Percentiles rank a stretch among this genome's conserved stretches.
Evolutionary conservation across 2,113 vertebrate species (phyloP).

Genomic region (Hippocampus abdominalis): DNA sequence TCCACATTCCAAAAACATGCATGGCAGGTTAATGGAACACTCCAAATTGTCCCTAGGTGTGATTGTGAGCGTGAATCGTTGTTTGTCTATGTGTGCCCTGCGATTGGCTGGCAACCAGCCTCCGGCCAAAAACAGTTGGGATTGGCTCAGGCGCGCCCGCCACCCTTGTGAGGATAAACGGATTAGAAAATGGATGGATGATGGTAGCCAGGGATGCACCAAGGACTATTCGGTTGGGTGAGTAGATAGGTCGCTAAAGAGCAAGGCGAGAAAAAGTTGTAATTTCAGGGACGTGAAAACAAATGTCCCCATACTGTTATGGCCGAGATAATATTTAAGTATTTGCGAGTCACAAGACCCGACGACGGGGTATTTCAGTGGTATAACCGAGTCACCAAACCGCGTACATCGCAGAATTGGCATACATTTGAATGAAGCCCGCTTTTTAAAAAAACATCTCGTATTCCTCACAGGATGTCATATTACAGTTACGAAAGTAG

Average conservation of each 20-base stretch:
- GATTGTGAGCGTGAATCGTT: too few relatives aligned
- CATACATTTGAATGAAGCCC: neutral
- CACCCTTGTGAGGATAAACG: too few relatives aligned
- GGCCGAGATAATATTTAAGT: neutral
- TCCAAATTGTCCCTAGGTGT: too few relatives aligned
- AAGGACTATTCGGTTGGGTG: neutral
- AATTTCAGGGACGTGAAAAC: neutral
- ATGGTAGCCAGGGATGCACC: neutral
- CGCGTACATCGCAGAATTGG: neutral
- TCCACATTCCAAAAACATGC: too few relatives aligned
- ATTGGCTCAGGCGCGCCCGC: too few relatives aligned
- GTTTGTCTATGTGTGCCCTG: too few relatives aligned
- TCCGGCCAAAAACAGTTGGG: too few relatives aligned
- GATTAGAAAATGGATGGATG: too few relatives aligned
- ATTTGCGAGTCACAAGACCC: neutral
- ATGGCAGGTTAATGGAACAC: too few relatives aligned
- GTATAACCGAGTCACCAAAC: neutral
- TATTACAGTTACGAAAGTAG: neutral
- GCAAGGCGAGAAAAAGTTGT: neutral
- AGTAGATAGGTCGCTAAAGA: neutral
- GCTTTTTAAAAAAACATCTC: neutral
- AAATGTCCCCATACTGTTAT: neutral
- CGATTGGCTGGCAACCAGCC: too few relatives aligned
- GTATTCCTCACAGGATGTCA: neutral
- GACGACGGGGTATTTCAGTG: too few relatives aligned